Evolutionary conservation across 2,113 vertebrate species (phyloP).

Genomic region (Saguinus midas): DNA sequence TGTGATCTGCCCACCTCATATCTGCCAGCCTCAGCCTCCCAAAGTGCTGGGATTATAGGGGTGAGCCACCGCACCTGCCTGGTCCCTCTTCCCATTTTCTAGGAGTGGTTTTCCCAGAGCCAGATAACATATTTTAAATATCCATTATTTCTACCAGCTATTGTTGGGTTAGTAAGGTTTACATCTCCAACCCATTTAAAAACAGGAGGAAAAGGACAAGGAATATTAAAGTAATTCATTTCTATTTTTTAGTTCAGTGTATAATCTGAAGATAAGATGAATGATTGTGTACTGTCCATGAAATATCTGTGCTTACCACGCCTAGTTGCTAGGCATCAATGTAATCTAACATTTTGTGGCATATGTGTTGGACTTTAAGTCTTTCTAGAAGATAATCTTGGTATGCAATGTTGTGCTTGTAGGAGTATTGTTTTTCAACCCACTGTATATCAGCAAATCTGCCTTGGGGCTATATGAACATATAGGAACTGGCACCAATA

Average conservation of each 20-base stretch:
- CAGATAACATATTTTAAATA: neutral
- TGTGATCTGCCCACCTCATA: fast-evolving
- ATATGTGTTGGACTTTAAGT: neutral
- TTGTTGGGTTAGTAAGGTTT: neutral
- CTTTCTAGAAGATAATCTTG: neutral
- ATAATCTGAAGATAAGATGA: neutral
- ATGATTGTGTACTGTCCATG: neutral
- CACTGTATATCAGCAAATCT: neutral
- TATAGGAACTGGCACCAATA: neutral
- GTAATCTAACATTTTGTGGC: neutral
- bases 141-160: neutral
- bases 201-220: neutral
- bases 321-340: neutral
- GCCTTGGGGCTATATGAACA: neutral
- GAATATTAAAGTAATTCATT: neutral
- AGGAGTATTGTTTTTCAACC: neutral
- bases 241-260: neutral
- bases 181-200: neutral
- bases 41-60: too few relatives aligned
- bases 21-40: fast-evolving
- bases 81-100: neutral
- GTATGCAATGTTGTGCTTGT: neutral
- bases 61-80: too few relatives aligned
- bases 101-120: neutral
- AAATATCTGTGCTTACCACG: neutral